A percentile compares a stretch with the other conserved stretches of the same genome.
Evolutionary conservation across 2,888 invertebrate genomes (phyloP).

Genomic region (Balanococcus diminutus): DNA sequence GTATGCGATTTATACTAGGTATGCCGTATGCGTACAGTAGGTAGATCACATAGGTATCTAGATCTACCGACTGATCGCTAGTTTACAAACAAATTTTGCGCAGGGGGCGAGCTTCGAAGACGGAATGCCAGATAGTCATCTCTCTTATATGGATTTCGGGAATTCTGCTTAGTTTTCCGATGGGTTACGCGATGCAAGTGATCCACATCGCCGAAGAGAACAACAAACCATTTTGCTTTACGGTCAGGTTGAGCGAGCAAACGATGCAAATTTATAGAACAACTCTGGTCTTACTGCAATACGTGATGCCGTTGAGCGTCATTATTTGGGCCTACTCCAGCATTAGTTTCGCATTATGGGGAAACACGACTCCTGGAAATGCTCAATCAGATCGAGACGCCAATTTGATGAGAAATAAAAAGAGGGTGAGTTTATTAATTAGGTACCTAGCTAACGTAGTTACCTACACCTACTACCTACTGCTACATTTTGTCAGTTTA

Average conservation of each 20-base stretch:
- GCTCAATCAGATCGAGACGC: constrained; percentile 64
- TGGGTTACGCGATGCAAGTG: constrained; percentile 61
- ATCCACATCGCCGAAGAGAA: constrained; percentile 55
- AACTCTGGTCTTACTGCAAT: constrained; percentile 66
- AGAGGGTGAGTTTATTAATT: constrained; percentile 65
- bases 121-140: constrained; percentile 63
- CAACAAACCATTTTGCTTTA: constrained; percentile 66
- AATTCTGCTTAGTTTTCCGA: constrained; percentile 62
- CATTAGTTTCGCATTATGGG: constrained; percentile 65
- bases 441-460: too few relatives aligned
- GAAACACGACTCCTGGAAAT: constrained; percentile 64
- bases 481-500: too few relatives aligned
- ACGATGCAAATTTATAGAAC: constrained; percentile 67
- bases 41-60: too few relatives aligned
- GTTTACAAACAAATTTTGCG: too few relatives aligned
- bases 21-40: too few relatives aligned
- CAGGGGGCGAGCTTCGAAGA: constrained; percentile 62
- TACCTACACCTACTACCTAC: too few relatives aligned
- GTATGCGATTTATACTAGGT: too few relatives aligned
- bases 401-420: constrained; percentile 64
- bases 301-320: constrained; percentile 66
- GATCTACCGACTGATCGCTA: neutral
- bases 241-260: constrained; percentile 66
- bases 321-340: constrained; percentile 66
- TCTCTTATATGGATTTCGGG: constrained; percentile 64